Conservation (phyloP, 2,113 vertebrate genomes). For the Ciconia boyciana region DNA sequence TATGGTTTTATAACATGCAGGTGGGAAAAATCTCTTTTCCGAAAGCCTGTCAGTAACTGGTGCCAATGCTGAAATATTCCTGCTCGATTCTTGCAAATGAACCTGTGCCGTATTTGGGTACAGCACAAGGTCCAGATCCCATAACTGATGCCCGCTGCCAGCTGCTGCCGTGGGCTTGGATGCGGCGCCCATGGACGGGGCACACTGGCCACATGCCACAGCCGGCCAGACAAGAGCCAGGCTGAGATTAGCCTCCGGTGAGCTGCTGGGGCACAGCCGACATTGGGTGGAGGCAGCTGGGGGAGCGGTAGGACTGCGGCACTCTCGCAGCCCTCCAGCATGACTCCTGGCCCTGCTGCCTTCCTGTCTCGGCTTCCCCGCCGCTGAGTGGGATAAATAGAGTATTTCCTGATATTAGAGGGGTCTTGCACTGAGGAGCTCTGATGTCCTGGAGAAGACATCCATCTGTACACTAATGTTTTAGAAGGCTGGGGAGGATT, state of each 20-base stretch:
- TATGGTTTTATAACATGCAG: conserved; percentile 55
- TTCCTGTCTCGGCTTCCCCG: not conserved
- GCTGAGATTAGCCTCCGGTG: not conserved
- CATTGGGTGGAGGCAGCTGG: not conserved
- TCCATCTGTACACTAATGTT: not conserved
- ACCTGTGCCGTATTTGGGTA: not conserved
- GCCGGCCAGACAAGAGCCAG: not conserved
- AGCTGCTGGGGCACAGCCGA: not conserved
- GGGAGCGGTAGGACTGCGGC: not conserved
- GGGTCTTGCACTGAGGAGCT: not conserved
- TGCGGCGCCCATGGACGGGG: rapidly evolving
- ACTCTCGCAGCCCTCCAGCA: not conserved
- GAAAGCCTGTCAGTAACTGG: not conserved
- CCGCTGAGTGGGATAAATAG: not conserved
- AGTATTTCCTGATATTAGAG: not conserved
- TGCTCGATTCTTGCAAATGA: not conserved
- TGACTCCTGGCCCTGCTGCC: not conserved
- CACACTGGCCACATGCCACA: rapidly evolving
- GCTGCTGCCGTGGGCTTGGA: not conserved
- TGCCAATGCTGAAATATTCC: conserved; percentile 32
- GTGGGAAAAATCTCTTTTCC: conserved; percentile 34
- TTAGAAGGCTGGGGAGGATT: not conserved
- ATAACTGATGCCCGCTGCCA: rapidly evolving
- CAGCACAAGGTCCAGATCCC: not conserved
- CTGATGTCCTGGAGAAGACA: not conserved